phyloP scores from a whole-genome alignment of 1,140 invertebrate genomes.

The Atta texana region DNA sequence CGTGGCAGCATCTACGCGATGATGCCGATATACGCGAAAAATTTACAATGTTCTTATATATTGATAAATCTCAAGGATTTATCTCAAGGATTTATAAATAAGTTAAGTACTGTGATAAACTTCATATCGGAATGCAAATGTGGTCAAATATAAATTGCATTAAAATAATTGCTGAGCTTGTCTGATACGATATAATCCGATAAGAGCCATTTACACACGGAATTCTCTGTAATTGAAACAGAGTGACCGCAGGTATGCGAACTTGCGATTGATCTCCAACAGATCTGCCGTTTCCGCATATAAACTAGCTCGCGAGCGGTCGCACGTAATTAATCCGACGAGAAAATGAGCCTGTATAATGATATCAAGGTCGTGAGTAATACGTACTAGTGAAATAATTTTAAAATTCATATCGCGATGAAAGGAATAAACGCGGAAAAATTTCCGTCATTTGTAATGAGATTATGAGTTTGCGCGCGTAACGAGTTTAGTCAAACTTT shows the following conservation, averaged over 20 bases:
- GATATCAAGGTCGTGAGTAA: conserved; percentile 58
- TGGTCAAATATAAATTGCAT: conserved; percentile 29
- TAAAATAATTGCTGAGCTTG: conserved; percentile 21
- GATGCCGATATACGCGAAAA: not conserved
- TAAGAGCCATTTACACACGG: conserved; percentile 65
- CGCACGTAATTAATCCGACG: conserved; percentile 70
- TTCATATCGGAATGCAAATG: not conserved
- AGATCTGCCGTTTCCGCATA: conserved; percentile 59
- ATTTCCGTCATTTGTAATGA: conserved; percentile 44
- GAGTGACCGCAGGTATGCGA: conserved; percentile 72
- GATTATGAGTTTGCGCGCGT: conserved; percentile 51
- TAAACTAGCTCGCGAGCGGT: conserved; percentile 47
- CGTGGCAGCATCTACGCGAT: not conserved
- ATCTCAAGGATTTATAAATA: conserved; percentile 14
- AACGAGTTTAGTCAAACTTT: conserved; percentile 42
- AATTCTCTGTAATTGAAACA: conserved; percentile 72
- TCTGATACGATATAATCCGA: conserved; percentile 48
- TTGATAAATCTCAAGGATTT: too few relatives aligned
- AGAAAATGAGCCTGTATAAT: conserved; percentile 72
- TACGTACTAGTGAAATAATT: conserved; percentile 29
- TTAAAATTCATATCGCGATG: conserved; percentile 55
- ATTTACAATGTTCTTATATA: not conserved
- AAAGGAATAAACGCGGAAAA: conserved; percentile 39
- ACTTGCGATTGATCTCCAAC: conserved; percentile 69
- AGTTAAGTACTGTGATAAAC: not conserved